These are phyloP conservation scores for Smittia sp. DNA, from an alignment of 2,888 invertebrate genomes.

Conservation along the genomic window DNA sequence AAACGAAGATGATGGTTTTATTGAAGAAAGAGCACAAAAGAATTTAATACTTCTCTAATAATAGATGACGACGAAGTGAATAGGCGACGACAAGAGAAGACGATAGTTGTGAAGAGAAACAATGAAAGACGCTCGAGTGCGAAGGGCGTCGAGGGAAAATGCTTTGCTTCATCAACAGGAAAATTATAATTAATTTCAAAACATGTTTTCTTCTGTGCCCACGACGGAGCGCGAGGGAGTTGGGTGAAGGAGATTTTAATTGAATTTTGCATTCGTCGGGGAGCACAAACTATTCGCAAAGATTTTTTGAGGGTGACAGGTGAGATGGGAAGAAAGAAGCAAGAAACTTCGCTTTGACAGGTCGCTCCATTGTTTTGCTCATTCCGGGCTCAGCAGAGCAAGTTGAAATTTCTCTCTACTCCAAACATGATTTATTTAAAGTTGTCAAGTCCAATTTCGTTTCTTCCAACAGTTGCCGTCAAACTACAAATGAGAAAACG, in stretches of 20 bases:
- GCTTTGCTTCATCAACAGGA: conserved; percentile 24
- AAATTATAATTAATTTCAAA: conserved; percentile 31
- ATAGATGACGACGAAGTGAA: neutral
- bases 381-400: neutral
- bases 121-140: neutral
- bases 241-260: conserved; percentile 14
- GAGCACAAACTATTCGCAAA: neutral
- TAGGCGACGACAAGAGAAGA: neutral
- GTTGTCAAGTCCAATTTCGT: conserved; percentile 5
- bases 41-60: conserved; percentile 10
- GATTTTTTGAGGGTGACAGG: conserved; percentile 4
- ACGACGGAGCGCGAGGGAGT: neutral
- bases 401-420: neutral
- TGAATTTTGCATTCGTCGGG: conserved; percentile 16
- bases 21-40: neutral
- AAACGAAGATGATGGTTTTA: neutral
- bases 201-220: conserved; percentile 28
- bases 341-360: neutral
- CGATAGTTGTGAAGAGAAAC: neutral
- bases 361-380: conserved; percentile 6
- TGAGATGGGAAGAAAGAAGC: neutral
- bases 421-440: conserved; percentile 16
- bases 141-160: conserved; percentile 20
- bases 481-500: neutral
- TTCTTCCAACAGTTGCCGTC: neutral